Percentiles rank a stretch among this genome's conserved stretches.
Evolutionary conservation across 1,140 invertebrate species (phyloP).

Genomic region (Cotesia glomerata): DNA sequence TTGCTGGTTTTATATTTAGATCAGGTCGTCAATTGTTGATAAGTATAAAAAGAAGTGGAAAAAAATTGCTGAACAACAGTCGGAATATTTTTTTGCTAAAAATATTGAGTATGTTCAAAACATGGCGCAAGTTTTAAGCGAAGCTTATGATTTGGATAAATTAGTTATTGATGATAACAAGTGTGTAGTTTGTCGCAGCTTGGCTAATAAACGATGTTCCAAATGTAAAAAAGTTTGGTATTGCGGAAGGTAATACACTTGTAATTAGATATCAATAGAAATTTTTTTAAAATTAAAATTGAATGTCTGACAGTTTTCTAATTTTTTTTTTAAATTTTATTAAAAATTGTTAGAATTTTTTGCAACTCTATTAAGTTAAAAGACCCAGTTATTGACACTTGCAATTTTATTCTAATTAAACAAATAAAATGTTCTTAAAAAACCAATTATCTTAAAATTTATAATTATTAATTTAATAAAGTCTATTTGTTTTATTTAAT

Average conservation of each 20-base stretch:
- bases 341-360: no score
- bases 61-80: slow-evolving; percentile 66
- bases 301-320: no score
- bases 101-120: slow-evolving; percentile 62
- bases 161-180: slow-evolving; percentile 52
- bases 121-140: slow-evolving; percentile 61
- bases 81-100: slow-evolving; percentile 61
- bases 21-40: slow-evolving; percentile 60
- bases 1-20: slow-evolving; percentile 46
- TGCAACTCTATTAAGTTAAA: no score
- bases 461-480: no score
- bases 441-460: no score
- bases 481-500: no score
- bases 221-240: slow-evolving; percentile 63
- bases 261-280: not conserved
- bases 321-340: no score
- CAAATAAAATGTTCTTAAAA: no score
- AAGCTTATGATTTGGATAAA: slow-evolving; percentile 61
- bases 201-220: slow-evolving; percentile 61
- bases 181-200: slow-evolving; percentile 57
- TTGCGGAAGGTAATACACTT: slow-evolving; percentile 57
- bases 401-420: no score
- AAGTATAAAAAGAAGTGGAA: slow-evolving; percentile 65
- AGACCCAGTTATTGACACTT: no score
- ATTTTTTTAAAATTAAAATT: no score